A percentile compares a stretch with the other conserved stretches of the same genome.
These are phyloP conservation scores for Thereva nobilitata DNA, from an alignment of 2,888 invertebrate genomes.

Conservation along the genomic window DNA sequence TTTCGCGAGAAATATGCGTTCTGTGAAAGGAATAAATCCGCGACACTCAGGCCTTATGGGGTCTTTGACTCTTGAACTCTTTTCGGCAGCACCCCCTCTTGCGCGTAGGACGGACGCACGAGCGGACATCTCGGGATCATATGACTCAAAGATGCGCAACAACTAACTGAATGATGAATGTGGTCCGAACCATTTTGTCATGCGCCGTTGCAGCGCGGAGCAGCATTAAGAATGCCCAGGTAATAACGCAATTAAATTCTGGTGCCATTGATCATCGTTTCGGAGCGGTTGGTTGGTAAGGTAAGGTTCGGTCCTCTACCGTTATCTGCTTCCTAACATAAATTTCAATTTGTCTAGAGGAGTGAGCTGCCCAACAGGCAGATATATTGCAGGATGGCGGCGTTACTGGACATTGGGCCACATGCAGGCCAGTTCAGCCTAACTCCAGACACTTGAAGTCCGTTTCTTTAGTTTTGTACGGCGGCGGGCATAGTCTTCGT, in stretches of 20 bases:
- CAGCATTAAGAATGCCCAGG: conserved; percentile 23
- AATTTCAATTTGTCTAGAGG: conserved; percentile 34
- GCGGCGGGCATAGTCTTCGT: not conserved
- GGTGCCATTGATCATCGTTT: conserved; percentile 34
- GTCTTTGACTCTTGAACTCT: conserved; percentile 34
- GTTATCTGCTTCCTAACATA: conserved; percentile 34
- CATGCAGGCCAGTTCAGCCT: too few relatives aligned
- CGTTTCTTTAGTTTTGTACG: conserved; percentile 10
- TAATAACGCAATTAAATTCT: conserved; percentile 34
- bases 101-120: not conserved
- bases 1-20: conserved; percentile 25
- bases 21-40: conserved; percentile 23
- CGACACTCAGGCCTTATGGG: conserved; percentile 23
- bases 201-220: not conserved
- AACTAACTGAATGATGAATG: conserved; percentile 3
- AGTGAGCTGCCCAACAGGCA: conserved; percentile 13
- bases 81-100: conserved; percentile 21
- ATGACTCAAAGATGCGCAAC: not conserved
- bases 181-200: too few relatives aligned
- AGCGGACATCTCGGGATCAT: not conserved
- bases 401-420: not conserved
- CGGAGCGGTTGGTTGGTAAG: not conserved
- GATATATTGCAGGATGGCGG: conserved; percentile 1
- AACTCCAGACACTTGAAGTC: too few relatives aligned
- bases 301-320: conserved; percentile 20